Evolutionary conservation across 2,888 invertebrate genomes (phyloP).

Genomic region (Metalampra italica): DNA sequence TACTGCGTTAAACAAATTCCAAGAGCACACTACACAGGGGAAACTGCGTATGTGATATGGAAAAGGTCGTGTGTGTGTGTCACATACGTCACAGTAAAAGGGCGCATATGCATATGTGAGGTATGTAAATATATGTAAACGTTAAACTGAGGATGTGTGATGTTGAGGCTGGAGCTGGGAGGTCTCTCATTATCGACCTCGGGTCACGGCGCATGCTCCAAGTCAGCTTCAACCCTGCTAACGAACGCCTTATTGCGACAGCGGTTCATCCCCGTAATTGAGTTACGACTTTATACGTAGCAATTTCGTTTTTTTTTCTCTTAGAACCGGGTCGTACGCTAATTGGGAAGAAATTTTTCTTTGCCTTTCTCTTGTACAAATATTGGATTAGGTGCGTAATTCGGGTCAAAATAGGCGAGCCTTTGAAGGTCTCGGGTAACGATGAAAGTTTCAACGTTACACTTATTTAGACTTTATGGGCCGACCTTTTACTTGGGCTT

Average conservation of each 20-base stretch:
- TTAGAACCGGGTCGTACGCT: constrained; percentile 69
- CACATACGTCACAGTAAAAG: constrained; percentile 37
- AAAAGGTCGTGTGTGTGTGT: constrained; percentile 28
- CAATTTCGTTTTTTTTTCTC: constrained; percentile 76
- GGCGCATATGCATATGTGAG: constrained; percentile 74
- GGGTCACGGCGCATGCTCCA: constrained; percentile 78
- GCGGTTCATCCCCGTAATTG: constrained; percentile 76
- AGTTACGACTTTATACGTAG: constrained; percentile 78
- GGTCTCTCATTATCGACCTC: constrained; percentile 79
- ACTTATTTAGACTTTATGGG: constrained; percentile 7
- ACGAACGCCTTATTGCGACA: constrained; percentile 76
- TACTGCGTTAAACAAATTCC: constrained; percentile 73
- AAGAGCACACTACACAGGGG: constrained; percentile 42
- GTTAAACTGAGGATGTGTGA: constrained; percentile 77
- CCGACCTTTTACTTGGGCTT: constrained; percentile 5
- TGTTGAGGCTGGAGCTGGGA: constrained; percentile 69
- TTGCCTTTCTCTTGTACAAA: constrained; percentile 58
- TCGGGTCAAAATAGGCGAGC: constrained; percentile 57
- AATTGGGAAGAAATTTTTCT: constrained; percentile 67
- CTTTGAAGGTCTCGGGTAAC: constrained; percentile 52
- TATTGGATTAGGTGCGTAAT: constrained; percentile 71
- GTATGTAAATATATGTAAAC: constrained; percentile 76
- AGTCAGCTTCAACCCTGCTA: constrained; percentile 58
- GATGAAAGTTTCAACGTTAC: constrained; percentile 33
- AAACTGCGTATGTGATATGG: constrained; percentile 23